A percentile compares a stretch with the other conserved stretches of the same genome.
phyloP scores from a whole-genome alignment of 2,888 invertebrate genomes.

The Erpobdella octoculata region DNA sequence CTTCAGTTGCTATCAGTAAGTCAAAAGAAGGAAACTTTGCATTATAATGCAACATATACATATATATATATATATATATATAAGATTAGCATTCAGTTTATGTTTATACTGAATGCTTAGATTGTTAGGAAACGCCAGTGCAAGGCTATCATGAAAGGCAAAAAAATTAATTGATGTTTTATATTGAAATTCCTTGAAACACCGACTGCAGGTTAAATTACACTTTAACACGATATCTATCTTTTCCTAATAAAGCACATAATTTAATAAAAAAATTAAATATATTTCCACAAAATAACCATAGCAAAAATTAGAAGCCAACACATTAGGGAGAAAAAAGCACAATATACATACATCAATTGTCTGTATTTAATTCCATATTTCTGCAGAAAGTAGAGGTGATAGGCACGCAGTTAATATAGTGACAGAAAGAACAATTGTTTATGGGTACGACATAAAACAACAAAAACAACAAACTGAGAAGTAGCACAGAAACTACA shows the following conservation, averaged over 20 bases:
- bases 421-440: slow-evolving; percentile 77
- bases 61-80: too few species aligned
- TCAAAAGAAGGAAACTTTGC: too few species aligned
- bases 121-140: too few species aligned
- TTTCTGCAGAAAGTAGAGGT: slow-evolving; percentile 78
- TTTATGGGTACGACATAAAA: slow-evolving; percentile 82
- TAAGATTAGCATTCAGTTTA: too few species aligned
- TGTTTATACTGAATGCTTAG: too few species aligned
- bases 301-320: too few species aligned
- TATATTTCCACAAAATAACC: too few species aligned
- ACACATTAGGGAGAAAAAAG: too few species aligned
- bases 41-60: too few species aligned
- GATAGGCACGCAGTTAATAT: slow-evolving; percentile 81
- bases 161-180: too few species aligned
- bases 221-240: not conserved
- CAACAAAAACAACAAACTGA: slow-evolving; percentile 67
- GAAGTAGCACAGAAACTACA: slow-evolving; percentile 64
- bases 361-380: slow-evolving; percentile 35
- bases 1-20: too few species aligned
- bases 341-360: not conserved
- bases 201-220: not conserved
- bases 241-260: not conserved
- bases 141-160: too few species aligned
- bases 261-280: not conserved
- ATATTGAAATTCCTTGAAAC: not conserved